Percentiles rank a stretch among this genome's conserved stretches.
These are phyloP conservation scores for Drosophila monieri DNA, from an alignment of 2,888 invertebrate genomes.

Conservation along the genomic window DNA sequence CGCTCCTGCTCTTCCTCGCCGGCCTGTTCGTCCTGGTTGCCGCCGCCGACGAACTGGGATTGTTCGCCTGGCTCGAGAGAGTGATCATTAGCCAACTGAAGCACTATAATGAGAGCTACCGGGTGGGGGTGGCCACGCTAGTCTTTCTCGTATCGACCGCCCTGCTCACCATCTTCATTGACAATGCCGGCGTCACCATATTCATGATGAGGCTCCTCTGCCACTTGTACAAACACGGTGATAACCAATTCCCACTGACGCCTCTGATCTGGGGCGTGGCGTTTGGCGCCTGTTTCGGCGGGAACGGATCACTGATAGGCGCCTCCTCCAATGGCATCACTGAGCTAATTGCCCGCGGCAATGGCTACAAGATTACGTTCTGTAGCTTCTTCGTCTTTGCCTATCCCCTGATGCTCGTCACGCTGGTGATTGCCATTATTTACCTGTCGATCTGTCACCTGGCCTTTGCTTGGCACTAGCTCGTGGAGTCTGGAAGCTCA, in stretches of 20 bases:
- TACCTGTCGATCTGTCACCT: constrained; percentile 90
- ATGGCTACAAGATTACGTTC: constrained; percentile 93
- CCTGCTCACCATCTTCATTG: constrained; percentile 93
- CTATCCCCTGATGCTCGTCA: constrained; percentile 91
- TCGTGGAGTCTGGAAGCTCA: neutral
- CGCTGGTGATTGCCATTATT: constrained; percentile 86
- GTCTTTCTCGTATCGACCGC: constrained; percentile 92
- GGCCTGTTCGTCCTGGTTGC: constrained; percentile 95
- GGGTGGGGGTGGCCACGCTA: constrained; percentile 89
- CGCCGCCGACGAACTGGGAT: constrained; percentile 90
- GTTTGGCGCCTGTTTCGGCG: constrained; percentile 95
- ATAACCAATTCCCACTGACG: constrained; percentile 88
- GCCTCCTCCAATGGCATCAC: constrained; percentile 96
- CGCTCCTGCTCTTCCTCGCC: constrained; percentile 94
- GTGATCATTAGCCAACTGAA: constrained; percentile 84
- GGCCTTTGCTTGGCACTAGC: constrained; percentile 86
- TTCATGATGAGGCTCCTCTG: constrained; percentile 94
- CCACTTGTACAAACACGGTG: constrained; percentile 87
- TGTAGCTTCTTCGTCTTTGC: constrained; percentile 92
- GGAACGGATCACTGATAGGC: constrained; percentile 95
- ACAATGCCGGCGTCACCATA: constrained; percentile 95
- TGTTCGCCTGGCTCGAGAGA: constrained; percentile 91
- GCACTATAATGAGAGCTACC: constrained; percentile 85
- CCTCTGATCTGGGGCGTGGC: constrained; percentile 94
- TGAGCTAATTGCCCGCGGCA: constrained; percentile 94